These are phyloP conservation scores for Leptopterna dolabrata DNA, from an alignment of 2,888 invertebrate genomes.

Conservation along the genomic window DNA sequence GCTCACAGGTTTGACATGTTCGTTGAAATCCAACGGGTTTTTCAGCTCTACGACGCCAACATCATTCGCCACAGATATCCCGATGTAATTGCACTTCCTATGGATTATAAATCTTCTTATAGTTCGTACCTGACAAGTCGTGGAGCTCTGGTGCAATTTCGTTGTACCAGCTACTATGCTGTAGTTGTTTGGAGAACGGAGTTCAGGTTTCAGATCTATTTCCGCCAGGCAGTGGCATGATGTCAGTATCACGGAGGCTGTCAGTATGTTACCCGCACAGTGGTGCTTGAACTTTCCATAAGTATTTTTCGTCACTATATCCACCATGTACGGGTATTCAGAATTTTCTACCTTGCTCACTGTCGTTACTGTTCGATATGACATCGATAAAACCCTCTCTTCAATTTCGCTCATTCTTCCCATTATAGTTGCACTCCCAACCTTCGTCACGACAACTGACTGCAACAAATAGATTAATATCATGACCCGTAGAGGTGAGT, in stretches of 20 bases:
- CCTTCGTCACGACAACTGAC: not conserved
- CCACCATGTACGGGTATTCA: not conserved
- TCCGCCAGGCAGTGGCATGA: conserved; percentile 18
- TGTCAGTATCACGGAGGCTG: not conserved
- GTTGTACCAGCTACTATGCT: not conserved
- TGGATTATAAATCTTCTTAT: not conserved
- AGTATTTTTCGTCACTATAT: not conserved
- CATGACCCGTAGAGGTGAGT: not conserved
- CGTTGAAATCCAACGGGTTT: not conserved
- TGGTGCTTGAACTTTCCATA: not conserved
- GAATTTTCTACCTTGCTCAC: not conserved
- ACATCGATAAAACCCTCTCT: not conserved
- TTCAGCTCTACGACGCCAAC: not conserved
- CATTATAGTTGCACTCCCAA: not conserved
- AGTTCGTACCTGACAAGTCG: not conserved
- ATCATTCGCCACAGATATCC: not conserved
- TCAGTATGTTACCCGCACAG: not conserved
- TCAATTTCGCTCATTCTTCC: not conserved
- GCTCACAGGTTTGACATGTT: not conserved
- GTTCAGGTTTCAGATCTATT: not conserved
- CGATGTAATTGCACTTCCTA: not conserved
- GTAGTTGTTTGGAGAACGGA: not conserved
- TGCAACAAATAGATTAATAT: not conserved
- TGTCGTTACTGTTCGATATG: not conserved
- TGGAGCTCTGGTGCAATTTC: not conserved